Percentiles rank a stretch among this genome's conserved stretches.
Conservation (phyloP, 2,113 vertebrate genomes). For the Hemicordylus capensis region DNA sequence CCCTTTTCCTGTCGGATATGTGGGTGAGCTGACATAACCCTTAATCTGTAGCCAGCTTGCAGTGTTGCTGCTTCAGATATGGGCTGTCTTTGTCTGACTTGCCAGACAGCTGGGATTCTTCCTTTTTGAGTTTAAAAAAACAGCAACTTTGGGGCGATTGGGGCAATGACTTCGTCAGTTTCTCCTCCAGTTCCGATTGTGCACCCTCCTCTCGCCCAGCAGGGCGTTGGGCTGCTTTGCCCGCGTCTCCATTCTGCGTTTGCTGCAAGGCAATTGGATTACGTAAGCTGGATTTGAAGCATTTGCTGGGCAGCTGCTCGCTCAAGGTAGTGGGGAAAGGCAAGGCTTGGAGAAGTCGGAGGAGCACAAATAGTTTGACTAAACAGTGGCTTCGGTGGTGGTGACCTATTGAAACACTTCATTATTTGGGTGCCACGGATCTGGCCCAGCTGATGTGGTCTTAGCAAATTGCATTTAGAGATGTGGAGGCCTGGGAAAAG, state of each 20-base stretch:
- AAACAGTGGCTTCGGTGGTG: no score
- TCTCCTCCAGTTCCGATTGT: neutral
- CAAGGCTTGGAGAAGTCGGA: neutral
- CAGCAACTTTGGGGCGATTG: neutral
- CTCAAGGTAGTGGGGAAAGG: neutral
- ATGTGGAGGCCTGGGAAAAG: no score
- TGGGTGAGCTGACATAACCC: neutral
- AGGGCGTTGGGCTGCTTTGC: neutral
- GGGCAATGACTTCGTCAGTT: accelerated
- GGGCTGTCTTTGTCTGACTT: accelerated
- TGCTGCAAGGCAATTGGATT: neutral
- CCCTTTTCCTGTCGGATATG: neutral
- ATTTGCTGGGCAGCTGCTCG: neutral
- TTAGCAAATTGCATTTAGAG: no score
- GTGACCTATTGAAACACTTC: no score
- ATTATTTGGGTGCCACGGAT: no score
- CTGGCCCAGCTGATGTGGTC: no score
- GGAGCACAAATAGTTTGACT: no score
- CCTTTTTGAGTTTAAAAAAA: slow-evolving; percentile 11
- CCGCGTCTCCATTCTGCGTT: accelerated
- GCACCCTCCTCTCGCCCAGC: neutral
- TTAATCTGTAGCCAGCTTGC: neutral
- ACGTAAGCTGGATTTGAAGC: neutral
- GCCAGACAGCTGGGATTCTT: neutral
- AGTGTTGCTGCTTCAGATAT: neutral